Percentiles rank a stretch among this genome's conserved stretches.
These are phyloP conservation scores for Sapajus apella DNA, from an alignment of 2,113 vertebrate species.

Conservation along the genomic window DNA sequence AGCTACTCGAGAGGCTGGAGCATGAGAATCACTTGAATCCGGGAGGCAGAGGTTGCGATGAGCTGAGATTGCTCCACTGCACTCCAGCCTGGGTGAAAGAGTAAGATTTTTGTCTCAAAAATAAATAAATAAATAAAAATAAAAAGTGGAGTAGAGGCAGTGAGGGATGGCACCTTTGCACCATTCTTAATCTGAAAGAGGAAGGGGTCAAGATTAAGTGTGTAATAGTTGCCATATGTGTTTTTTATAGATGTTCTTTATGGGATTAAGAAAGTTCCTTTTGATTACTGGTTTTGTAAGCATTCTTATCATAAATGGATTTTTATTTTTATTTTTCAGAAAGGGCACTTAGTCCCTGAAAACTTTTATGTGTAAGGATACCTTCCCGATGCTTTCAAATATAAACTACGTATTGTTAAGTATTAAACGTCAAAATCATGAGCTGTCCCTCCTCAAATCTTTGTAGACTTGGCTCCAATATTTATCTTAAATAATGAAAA, in stretches of 20 bases:
- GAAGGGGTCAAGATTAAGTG: background rate
- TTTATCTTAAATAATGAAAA: conserved; percentile 1
- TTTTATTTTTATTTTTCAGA: background rate
- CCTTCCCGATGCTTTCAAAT: conserved; percentile 18
- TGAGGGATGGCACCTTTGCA: background rate
- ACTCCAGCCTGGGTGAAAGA: too few species aligned
- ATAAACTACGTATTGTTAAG: conserved; percentile 36
- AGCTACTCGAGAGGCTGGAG: too few species aligned
- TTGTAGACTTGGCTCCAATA: background rate
- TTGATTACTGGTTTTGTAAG: background rate
- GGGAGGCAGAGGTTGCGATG: too few species aligned
- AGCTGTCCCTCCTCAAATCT: background rate
- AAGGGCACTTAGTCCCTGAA: conserved; percentile 23
- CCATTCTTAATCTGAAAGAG: background rate
- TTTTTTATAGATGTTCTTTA: background rate
- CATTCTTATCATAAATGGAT: background rate
- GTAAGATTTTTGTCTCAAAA: too few species aligned
- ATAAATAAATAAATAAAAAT: too few species aligned
- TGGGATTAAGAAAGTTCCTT: background rate
- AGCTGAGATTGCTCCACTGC: too few species aligned
- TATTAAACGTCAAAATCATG: background rate
- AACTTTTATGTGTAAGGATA: background rate
- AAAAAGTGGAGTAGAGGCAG: background rate
- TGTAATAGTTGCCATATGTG: background rate
- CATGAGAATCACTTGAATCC: too few species aligned